Base-by-base conservation (phyloP, 2,797 vertebrate genomes). In the Neopelma chrysocephalum region DNA sequence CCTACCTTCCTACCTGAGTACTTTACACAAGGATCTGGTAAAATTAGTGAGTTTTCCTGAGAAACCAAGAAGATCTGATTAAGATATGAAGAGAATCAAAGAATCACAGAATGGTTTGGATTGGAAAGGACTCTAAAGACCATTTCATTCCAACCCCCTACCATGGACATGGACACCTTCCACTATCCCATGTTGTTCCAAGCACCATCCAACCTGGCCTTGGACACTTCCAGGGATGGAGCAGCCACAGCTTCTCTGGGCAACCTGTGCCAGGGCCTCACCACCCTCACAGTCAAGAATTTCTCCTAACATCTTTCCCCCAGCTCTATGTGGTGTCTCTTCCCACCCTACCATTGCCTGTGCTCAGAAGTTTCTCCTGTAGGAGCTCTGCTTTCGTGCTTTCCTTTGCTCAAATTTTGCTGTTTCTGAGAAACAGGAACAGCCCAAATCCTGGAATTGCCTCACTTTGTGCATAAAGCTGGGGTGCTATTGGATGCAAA, bases 191-290 rank as follows among this genome's bases (percentile, higher is more conserved):
- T 12, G 4, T 0, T 26, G 3, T 22, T 72, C 51, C 66, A 64
- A 50, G 8, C 9, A 11, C 4, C 0, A 0, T 23, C 51, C 36
- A 80, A 0, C 19, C 32, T 38, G 32, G 15, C 27, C 32, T 80
- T 0, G 15, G 0, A n/a, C 32, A 57, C 2, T 79, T 2, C 15
- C 32, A 50, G 36, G 12, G 32, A 50, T 50, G 58, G 10, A 5
- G 4, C 42, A 70, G 5, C 48, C 48, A 31, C 40, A 87, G 11
- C 20, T 62, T 15, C 64, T 40, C 16, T 54, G 47, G 3, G 3
- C 22, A 65, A 1, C 22, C 58, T 53, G 29, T 51, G 45, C 38
- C 68, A 45, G 68, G 11, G 11, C 10, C 21, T 54, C 1, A 0
- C 0, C 19, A 20, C 13, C 31, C 43, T 77, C 36, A 17, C 9